phyloP scores from a whole-genome alignment of 2,888 invertebrate genomes.

The Thymelicus sylvestris region DNA sequence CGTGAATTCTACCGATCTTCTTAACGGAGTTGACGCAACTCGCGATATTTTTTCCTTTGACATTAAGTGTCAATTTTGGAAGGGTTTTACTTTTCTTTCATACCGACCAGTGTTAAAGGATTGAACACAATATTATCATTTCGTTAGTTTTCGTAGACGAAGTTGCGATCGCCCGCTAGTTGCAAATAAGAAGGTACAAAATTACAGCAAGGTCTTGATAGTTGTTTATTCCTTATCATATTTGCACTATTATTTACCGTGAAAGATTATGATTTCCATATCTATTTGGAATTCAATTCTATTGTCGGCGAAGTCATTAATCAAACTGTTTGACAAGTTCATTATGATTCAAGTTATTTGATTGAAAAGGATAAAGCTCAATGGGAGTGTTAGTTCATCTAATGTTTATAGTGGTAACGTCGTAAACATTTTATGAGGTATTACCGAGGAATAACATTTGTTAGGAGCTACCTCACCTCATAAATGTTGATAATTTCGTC shows the following conservation, averaged over 20 bases:
- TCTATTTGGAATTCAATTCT: constrained; percentile 24
- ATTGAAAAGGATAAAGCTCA: constrained; percentile 39
- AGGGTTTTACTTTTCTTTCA: too few relatives aligned
- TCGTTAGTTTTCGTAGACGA: not conserved
- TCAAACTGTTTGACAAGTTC: constrained; percentile 44
- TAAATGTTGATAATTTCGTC: not conserved
- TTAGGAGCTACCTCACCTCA: constrained; percentile 15
- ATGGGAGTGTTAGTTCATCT: constrained; percentile 16
- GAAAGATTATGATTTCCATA: constrained; percentile 26
- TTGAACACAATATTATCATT: too few relatives aligned
- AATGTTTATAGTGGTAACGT: constrained; percentile 15
- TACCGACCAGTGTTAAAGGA: too few relatives aligned
- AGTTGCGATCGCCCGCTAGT: not conserved
- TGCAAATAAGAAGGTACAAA: not conserved
- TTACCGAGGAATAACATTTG: constrained; percentile 12
- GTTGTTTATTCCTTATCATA: constrained; percentile 5
- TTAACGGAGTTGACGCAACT: too few relatives aligned
- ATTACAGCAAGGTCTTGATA: not conserved
- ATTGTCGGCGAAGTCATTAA: constrained; percentile 30
- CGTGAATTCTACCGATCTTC: too few relatives aligned
- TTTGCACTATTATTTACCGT: constrained; percentile 19
- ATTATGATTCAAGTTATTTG: constrained; percentile 40
- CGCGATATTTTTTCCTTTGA: too few relatives aligned
- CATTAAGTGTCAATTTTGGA: too few relatives aligned
- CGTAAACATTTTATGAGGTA: constrained; percentile 23